Conservation (phyloP, 2,797 vertebrate species). For the Darevskia mixta region DNA sequence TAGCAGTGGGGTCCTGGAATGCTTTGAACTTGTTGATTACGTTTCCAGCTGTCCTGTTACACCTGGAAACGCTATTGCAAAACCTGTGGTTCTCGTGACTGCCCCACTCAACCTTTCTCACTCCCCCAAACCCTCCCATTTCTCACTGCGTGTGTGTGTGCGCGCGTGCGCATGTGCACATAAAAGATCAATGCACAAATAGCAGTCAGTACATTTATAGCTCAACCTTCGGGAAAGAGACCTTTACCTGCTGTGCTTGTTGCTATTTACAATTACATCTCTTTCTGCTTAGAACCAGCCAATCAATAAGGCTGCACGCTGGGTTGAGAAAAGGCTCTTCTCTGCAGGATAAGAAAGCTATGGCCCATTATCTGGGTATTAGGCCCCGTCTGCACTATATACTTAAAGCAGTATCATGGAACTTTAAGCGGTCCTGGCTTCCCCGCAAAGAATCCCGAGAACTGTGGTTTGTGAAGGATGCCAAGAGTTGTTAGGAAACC, state of each 20-base stretch:
- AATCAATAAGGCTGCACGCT: constrained; percentile 9
- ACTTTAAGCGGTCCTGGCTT: too few relatives aligned
- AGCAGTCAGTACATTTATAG: background rate
- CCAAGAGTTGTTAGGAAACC: too few relatives aligned
- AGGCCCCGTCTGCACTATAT: too few relatives aligned
- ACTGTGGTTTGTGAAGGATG: too few relatives aligned
- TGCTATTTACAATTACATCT: constrained; percentile 20
- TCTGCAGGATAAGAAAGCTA: background rate
- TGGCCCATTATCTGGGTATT: background rate
- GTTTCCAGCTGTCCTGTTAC: background rate
- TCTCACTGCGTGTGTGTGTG: too few relatives aligned
- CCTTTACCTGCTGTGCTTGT: constrained; percentile 16
- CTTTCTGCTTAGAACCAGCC: background rate
- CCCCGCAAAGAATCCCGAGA: too few relatives aligned
- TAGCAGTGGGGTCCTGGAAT: background rate
- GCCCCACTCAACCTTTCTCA: background rate
- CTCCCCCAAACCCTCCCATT: background rate
- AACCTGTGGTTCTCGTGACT: background rate
- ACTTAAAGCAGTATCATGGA: too few relatives aligned
- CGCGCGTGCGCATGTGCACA: background rate
- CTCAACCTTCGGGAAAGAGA: constrained; percentile 2
- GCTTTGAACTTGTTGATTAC: background rate
- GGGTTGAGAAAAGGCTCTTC: background rate
- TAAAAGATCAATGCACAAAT: background rate
- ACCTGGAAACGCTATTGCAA: background rate